Conservation (phyloP, 2,113 vertebrate species). For the Rousettus leschenaultii region DNA sequence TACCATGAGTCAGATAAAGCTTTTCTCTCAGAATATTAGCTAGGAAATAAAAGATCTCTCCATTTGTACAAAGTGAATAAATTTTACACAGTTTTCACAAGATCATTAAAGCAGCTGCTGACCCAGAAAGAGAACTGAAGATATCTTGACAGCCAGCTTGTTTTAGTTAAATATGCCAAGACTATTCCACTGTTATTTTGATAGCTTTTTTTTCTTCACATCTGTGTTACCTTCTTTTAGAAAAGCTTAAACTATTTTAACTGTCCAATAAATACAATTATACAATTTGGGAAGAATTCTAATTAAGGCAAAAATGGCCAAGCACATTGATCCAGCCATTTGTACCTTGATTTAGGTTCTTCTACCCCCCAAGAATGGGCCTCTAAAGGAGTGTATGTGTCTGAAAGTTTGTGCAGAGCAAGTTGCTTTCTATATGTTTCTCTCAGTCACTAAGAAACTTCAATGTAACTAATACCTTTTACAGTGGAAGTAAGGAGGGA, state of each 20-base stretch:
- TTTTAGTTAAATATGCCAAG: background rate
- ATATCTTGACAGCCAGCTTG: background rate
- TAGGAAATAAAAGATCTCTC: background rate
- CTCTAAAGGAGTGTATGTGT: background rate
- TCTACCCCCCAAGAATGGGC: background rate
- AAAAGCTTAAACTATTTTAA: constrained; percentile 1
- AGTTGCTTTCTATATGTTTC: background rate
- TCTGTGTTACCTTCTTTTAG: background rate
- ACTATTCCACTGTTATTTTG: background rate
- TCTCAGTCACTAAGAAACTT: background rate
- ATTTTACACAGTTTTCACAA: background rate
- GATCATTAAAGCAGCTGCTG: background rate
- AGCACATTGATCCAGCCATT: background rate
- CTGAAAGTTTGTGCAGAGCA: background rate
- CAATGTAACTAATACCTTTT: background rate
- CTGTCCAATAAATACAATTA: background rate
- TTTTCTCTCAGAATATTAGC: constrained; percentile 21
- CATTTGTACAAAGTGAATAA: background rate
- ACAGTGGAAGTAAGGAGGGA: background rate
- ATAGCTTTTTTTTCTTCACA: background rate
- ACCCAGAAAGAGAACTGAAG: background rate
- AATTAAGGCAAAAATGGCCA: constrained; percentile 9
- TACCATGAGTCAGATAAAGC: background rate
- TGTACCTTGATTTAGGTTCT: background rate
- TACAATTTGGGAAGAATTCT: constrained; percentile 3